Conservation (phyloP, 2,797 vertebrate genomes). For the Atherinosoma microstoma region DNA sequence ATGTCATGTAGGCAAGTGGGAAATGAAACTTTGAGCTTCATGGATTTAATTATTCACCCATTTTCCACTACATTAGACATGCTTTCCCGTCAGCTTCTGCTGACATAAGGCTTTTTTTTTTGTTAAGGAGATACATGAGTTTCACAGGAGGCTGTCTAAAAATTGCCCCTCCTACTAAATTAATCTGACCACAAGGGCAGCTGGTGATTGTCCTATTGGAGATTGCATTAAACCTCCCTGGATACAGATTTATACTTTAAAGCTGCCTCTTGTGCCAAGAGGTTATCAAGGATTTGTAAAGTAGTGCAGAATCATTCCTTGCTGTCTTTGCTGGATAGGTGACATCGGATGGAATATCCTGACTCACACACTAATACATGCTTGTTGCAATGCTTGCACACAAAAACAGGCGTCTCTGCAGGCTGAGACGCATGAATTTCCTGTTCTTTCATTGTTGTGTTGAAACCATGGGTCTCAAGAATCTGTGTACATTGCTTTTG, state of each 20-base stretch:
- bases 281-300: constrained; percentile 47
- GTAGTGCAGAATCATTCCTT: constrained; percentile 56
- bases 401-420: background rate
- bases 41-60: constrained; percentile 39
- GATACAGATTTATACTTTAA: constrained; percentile 49
- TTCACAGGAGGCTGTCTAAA: constrained; percentile 38
- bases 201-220: constrained; percentile 54
- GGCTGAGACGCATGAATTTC: constrained; percentile 3
- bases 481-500: background rate
- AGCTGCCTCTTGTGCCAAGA: constrained; percentile 32
- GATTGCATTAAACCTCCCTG: constrained; percentile 26
- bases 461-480: constrained; percentile 10
- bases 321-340: constrained; percentile 17
- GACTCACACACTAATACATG: constrained; percentile 18
- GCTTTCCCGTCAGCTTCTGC: constrained; percentile 24
- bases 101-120: constrained; percentile 50
- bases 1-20: constrained; percentile 30
- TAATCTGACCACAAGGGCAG: constrained; percentile 49
- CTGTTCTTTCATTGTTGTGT: background rate
- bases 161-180: constrained; percentile 46
- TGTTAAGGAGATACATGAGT: constrained; percentile 19
- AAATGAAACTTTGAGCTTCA: constrained; percentile 31
- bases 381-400: constrained; percentile 1
- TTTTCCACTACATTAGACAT: constrained; percentile 46
- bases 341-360: constrained; percentile 19